These are phyloP conservation scores for Euschistus heros DNA, from an alignment of 1,140 invertebrate species.

Conservation along the genomic window DNA sequence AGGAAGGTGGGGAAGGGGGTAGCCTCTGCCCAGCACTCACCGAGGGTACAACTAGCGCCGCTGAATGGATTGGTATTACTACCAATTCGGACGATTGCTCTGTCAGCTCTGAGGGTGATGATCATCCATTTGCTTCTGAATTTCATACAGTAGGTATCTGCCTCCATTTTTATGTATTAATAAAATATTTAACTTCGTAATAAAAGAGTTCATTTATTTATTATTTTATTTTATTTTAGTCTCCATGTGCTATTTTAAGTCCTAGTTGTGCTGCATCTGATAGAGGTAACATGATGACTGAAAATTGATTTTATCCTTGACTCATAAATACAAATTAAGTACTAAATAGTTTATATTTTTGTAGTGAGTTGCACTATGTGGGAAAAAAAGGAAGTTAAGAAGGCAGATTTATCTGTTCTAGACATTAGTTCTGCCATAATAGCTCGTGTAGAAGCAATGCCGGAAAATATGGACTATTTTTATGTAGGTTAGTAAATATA, in stretches of 20 bases:
- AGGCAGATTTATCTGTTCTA: slow-evolving; percentile 81
- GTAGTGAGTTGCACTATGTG: slow-evolving; percentile 88
- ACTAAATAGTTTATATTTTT: slow-evolving; percentile 4
- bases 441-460: slow-evolving; percentile 70
- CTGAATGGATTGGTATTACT: slow-evolving; percentile 72
- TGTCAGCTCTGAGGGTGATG: slow-evolving; percentile 62
- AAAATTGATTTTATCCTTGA: neutral
- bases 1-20: slow-evolving; percentile 48
- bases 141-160: slow-evolving; percentile 46
- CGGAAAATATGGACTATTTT: slow-evolving; percentile 72
- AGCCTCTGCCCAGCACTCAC: slow-evolving; percentile 35
- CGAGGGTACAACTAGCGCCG: slow-evolving; percentile 53
- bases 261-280: slow-evolving; percentile 57
- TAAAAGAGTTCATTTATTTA: neutral
- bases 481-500: slow-evolving; percentile 43
- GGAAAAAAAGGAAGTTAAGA: slow-evolving; percentile 78
- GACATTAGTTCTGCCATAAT: slow-evolving; percentile 92
- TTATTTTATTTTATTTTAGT: slow-evolving; percentile 30
- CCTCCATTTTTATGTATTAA: slow-evolving; percentile 9
- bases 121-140: slow-evolving; percentile 57
- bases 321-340: no score
- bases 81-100: slow-evolving; percentile 79
- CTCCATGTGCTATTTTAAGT: slow-evolving; percentile 58
- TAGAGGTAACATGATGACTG: slow-evolving; percentile 48
- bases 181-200: neutral